Evolutionary conservation across 1,140 invertebrate species (phyloP), one percentile per base, ranked within the genome.

Genomic region (Pristionchus pacificus): DNA sequence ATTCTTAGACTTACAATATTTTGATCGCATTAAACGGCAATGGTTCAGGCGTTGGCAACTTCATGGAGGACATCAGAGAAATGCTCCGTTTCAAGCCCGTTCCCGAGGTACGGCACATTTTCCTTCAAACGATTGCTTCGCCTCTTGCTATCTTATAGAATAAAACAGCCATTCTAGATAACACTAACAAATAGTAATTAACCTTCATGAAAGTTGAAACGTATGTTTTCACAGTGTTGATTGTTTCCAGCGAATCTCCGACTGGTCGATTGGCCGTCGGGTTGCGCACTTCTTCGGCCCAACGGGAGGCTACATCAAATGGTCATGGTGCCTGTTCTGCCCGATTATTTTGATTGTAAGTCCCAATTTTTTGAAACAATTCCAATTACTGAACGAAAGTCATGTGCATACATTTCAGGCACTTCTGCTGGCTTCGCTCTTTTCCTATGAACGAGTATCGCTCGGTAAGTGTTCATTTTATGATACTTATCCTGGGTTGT

Each of bases 31-130:
- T 49, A 6, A 49, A 49, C 38, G 38, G 6, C 38, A 49, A 6
- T n/a, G 6, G 6, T 49, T 49, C 38, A 49, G 79, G 79, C 30
- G 77, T 80, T 24, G 73, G 81, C 33, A 81, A 81, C 30, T 81
- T 83, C 59, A 32, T 81, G 24, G 79, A 83, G 38, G 80, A 83
- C 63, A 79, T 81, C 59, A 61, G 69, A 33, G 72, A 71, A 49
- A 81, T 81, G 80, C 59, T 80, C 1, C 69, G 79, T 6, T 63
- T 78, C n/a, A n/a, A n/a, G n/a, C n/a, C n/a, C n/a, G n/a, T n/a
- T n/a, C n/a, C n/a, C n/a, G n/a, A n/a, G n/a, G n/a, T n/a, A n/a
- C n/a, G n/a, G n/a, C n/a, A n/a, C n/a, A n/a, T n/a, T n/a, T n/a
- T n/a, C n/a, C n/a, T n/a, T n/a, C n/a, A n/a, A n/a, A n/a, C n/a